phyloP scores from a whole-genome alignment of 2,113 vertebrate species.

The Eptesicus fuscus region DNA sequence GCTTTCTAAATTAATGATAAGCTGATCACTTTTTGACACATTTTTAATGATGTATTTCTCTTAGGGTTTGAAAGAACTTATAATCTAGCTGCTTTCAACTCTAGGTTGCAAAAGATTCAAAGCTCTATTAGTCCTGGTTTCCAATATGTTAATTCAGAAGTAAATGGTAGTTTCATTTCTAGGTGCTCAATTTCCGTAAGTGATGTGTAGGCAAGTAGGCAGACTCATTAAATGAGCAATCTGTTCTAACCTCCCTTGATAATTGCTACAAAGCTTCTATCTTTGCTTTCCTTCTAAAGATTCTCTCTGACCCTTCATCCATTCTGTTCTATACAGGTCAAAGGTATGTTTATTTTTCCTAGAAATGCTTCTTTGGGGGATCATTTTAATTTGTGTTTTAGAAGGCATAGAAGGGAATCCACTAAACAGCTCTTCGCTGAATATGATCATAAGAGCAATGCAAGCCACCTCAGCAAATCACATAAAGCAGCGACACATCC shows the following conservation, averaged over 20 bases:
- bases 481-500: neutral
- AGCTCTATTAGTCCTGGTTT: slow-evolving; percentile 25
- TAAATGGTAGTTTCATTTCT: neutral
- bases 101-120: neutral
- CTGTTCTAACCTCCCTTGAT: neutral
- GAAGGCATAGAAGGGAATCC: neutral
- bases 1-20: slow-evolving; percentile 48
- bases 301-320: neutral
- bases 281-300: neutral
- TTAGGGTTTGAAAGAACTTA: slow-evolving; percentile 24
- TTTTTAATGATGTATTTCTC: slow-evolving; percentile 57
- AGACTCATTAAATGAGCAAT: neutral
- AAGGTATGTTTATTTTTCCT: neutral
- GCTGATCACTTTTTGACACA: neutral
- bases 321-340: neutral
- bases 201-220: neutral
- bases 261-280: neutral
- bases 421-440: neutral
- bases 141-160: neutral
- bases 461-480: neutral
- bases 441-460: neutral
- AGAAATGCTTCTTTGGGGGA: neutral
- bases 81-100: slow-evolving; percentile 7
- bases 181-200: neutral
- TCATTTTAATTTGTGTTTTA: neutral